Evolutionary conservation across 2,888 invertebrate genomes (phyloP), one percentile per base, ranked within the genome.

Genomic region (Tridacna crocea): DNA sequence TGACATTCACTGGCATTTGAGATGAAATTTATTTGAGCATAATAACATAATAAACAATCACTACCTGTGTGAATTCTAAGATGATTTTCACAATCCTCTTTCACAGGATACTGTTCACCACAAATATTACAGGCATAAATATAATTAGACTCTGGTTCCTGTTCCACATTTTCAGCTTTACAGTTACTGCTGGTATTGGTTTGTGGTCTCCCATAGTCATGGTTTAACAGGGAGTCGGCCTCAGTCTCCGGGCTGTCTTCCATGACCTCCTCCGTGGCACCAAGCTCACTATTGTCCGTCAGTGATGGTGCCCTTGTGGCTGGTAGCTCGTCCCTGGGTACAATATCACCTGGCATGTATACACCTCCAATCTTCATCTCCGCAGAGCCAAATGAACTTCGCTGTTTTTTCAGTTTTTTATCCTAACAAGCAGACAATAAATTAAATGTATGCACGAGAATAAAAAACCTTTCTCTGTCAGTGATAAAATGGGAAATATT

Each of bases 51-150:
- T 36, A 36, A 4, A 36, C 36, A 36, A 4, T 36, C 36, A 36
- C 22, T 77, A 79, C 84, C 80, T 80, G 84, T 80, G 55, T 87
- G 87, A 22, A 87, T 75, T 26, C 60, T 63, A 11, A 87, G 75
- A 79, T 87, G 87, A 22, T 76, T 80, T 72, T 87, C 87, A 75
- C 87, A 87, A 63, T 87, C 87, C 58, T 80, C 82, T 51, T 87
- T 87, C 58, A 79, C 79, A 15, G 76, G 51, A 63, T 87, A 87
- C 79, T 87, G 87, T 24, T 80, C 79, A 22, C 87, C 87, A 75
- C 87, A 87, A n/a, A 87, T 87, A 58, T 87, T 87, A 65, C 87
- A 87, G 19, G 87, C 87, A 82, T 82, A 87, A 24, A 87, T 82
- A 72, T 79, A 87, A 22, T 77, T 81, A 19, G 77, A 80, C 27